Conservation (phyloP, 2,888 invertebrate species). For the Ormyrus nitidulus region DNA sequence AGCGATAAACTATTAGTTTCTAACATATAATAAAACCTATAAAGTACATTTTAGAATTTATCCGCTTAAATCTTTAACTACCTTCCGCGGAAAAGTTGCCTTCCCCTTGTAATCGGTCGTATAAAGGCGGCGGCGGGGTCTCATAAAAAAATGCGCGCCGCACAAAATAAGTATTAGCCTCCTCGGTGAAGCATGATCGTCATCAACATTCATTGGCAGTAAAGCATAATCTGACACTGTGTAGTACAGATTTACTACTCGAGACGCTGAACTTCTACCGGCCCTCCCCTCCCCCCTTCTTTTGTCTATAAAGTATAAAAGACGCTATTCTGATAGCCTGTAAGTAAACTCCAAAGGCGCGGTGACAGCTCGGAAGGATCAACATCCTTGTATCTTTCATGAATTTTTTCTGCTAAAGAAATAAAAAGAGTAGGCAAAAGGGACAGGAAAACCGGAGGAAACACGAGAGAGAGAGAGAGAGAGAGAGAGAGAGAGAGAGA, state of each 20-base stretch:
- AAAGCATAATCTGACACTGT: conserved; percentile 28
- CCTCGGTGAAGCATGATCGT: conserved; percentile 1
- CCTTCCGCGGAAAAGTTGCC: too few relatives aligned
- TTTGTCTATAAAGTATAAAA: conserved; percentile 5
- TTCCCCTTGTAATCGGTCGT: neutral
- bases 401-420: neutral
- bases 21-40: too few relatives aligned
- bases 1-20: too few relatives aligned
- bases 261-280: neutral
- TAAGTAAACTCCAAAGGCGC: neutral
- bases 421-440: neutral
- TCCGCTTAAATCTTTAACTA: too few relatives aligned
- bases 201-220: conserved; percentile 33
- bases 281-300: neutral
- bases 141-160: conserved; percentile 3
- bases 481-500: neutral
- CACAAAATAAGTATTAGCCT: conserved; percentile 5
- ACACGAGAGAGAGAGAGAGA: neutral
- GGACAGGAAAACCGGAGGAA: neutral
- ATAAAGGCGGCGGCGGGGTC: too few relatives aligned
- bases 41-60: too few relatives aligned
- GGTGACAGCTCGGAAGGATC: neutral
- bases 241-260: conserved; percentile 11
- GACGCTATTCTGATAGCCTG: neutral
- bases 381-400: neutral